phyloP scores from a whole-genome alignment of 2,113 vertebrate genomes.

The Petrocephalus microphthalmus region DNA sequence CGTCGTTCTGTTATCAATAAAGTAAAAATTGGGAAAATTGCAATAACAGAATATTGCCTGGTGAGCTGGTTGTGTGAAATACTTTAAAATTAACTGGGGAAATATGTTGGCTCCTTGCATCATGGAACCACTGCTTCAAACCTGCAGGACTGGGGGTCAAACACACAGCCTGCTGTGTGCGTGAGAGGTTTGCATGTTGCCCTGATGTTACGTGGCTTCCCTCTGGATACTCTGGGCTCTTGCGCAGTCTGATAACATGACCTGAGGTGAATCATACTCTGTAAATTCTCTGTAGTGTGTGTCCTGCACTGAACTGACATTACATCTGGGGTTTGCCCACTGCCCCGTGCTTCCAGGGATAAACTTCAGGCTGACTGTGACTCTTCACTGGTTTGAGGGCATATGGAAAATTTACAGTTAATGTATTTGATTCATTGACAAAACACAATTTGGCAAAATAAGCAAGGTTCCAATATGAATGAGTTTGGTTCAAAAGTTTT shows the following conservation, averaged over 20 bases:
- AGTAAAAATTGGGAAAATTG: slow-evolving; percentile 8
- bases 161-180: background rate
- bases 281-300: background rate
- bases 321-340: background rate
- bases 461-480: background rate
- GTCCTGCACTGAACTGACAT: background rate
- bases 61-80: background rate
- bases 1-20: slow-evolving; percentile 5
- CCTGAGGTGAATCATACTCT: background rate
- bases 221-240: background rate
- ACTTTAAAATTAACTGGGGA: background rate
- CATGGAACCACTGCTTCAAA: background rate
- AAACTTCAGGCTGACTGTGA: background rate
- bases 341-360: background rate
- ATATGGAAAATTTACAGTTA: background rate
- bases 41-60: background rate
- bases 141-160: background rate
- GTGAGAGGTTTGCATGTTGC: background rate
- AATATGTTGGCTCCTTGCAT: background rate
- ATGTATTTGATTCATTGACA: background rate
- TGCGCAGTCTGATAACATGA: background rate
- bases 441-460: background rate
- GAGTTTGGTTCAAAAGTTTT: background rate
- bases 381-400: background rate
- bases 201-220: background rate